phyloP scores from a whole-genome alignment of 2,113 vertebrate genomes.

The Sylvicapra grimmia region DNA sequence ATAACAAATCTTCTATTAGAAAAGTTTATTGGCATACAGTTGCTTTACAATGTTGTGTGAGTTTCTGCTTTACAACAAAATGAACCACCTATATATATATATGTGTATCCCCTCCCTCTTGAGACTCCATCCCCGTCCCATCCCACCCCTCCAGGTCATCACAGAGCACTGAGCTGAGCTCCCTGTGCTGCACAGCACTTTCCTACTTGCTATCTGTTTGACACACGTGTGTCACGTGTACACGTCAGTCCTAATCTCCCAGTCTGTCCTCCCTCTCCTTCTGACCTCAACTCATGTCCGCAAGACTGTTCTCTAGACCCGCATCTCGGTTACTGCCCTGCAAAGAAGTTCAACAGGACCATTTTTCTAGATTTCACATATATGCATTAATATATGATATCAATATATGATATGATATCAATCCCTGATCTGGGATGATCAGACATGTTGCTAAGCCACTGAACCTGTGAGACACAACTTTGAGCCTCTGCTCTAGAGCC shows the following conservation, averaged over 20 bases:
- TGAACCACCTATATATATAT: neutral
- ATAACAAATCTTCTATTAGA: neutral
- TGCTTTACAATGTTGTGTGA: neutral
- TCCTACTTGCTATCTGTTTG: neutral
- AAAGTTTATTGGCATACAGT: neutral
- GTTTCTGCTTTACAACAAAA: neutral
- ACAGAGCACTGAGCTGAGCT: neutral
- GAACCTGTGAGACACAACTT: too few species aligned
- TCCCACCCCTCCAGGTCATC: neutral
- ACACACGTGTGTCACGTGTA: neutral
- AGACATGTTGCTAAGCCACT: too few species aligned
- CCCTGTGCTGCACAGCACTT: neutral
- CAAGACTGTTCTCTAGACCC: neutral
- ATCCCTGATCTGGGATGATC: too few species aligned
- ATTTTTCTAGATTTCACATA: neutral
- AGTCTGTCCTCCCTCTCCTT: neutral
- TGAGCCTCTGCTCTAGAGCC: too few species aligned
- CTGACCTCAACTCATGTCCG: fast-evolving
- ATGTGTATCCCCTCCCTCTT: neutral
- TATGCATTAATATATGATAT: neutral
- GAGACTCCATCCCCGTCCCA: fast-evolving
- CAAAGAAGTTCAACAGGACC: neutral
- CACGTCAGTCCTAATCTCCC: neutral
- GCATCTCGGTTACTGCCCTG: neutral
- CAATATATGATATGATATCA: too few species aligned